Base-by-base conservation (phyloP, 2,797 vertebrate species). In the Oreortyx pictus region DNA sequence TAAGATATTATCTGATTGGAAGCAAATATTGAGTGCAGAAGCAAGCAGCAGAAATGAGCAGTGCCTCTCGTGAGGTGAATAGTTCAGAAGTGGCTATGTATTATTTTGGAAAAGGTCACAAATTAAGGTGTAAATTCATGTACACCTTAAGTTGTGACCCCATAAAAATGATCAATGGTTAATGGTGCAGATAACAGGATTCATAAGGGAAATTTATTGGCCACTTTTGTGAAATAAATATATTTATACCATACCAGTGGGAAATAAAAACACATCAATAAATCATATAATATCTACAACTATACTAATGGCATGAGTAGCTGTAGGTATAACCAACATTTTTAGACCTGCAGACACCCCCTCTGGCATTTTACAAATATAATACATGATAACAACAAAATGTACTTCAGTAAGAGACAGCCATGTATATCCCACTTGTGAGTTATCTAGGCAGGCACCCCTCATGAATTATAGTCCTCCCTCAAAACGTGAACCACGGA, bases 141-240 rank as follows among this genome's bases (percentile, higher is more conserved):
- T 96, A 97, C 89, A 94, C 94, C 93, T 97, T 96, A 97, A 97
- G 95, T 90, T 93, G 95, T 96, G 96, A 97, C 97, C 85, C 94
- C 96, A 97, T 98, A 97, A 98, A 98, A 97, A 97, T 98, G 98
- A 98, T 97, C 96, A 97, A 97, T 97, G 96, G 95, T 96, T 97
- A 98, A 97, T 97, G 92, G 97, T 95, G 95, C 97, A 98, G 97
- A 97, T 98, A 98, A 98, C 97, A 66, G 97, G 97, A 98, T 98
- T 98, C 98, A 97, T 98, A 98, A 98, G 97, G 95, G 97, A 98
- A 98, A 98, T 98, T 98, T 98, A 98, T 98, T 97, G 97, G 97
- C 96, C 98, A 98, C 97, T 97, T 97, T 77, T 96, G 97, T 97
- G 98, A 96, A 97, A 98, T 98, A 98, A 98, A 98, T 98, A 98